Percentiles rank a stretch among this genome's conserved stretches.
Conservation (phyloP, 2,113 vertebrate species). For the human (Homo sapiens) region GRCh38 chr20:17774501-17775000, state of each 20-base stretch:
- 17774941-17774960: no score
- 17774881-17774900: background rate
- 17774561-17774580: background rate
- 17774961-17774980: no score
- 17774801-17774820: background rate
- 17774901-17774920: no score
- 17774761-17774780: background rate
- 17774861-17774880: background rate
- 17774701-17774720: background rate
- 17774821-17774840: background rate
- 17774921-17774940: no score
- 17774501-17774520: background rate
- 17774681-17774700: background rate
- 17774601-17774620: background rate
- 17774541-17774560: background rate
- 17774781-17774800: background rate
- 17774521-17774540: background rate
- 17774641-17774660: fast-evolving
- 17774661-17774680: background rate
- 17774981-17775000: no score
- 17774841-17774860: background rate
- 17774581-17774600: background rate
- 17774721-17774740: background rate
- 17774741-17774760: background rate
- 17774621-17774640: background rate